Percentiles rank a stretch among this genome's conserved stretches.
These are phyloP conservation scores for Pharmacophagus antenor DNA, from an alignment of 2,888 invertebrate species.

Conservation along the genomic window DNA sequence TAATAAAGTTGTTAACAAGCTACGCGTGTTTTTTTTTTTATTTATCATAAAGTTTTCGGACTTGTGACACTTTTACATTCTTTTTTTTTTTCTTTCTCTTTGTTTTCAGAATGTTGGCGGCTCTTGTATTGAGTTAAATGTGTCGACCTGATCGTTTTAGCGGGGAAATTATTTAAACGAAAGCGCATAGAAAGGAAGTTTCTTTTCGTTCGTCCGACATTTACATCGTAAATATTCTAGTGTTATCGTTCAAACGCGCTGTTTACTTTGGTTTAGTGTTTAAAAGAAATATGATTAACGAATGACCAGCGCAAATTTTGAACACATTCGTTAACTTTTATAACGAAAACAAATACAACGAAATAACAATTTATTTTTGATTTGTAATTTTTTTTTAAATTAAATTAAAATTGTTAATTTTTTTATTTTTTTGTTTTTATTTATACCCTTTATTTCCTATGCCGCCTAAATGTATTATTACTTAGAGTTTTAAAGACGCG, in stretches of 20 bases:
- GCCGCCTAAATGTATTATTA: neutral
- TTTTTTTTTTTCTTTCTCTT: constrained; percentile 35
- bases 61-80: constrained; percentile 22
- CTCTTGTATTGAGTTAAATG: constrained; percentile 31
- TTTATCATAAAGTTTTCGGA: constrained; percentile 34
- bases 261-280: neutral
- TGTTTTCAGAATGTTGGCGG: constrained; percentile 34
- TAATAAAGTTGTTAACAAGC: constrained; percentile 28
- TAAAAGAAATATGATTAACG: neutral
- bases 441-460: constrained; percentile 9
- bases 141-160: neutral
- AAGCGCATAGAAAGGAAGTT: neutral
- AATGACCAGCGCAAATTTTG: neutral
- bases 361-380: no score
- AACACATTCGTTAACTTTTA: constrained; percentile 1
- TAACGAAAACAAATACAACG: no score
- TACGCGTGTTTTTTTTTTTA: constrained; percentile 31
- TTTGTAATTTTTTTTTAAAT: no score
- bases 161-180: neutral
- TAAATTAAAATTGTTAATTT: constrained; percentile 10
- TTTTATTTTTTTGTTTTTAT: constrained; percentile 5
- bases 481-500: neutral
- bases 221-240: neutral
- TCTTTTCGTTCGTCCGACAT: neutral
- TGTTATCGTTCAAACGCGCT: neutral